Evolutionary conservation across 2,797 vertebrate genomes (phyloP).

Genomic region (Xenentodon cancila): DNA sequence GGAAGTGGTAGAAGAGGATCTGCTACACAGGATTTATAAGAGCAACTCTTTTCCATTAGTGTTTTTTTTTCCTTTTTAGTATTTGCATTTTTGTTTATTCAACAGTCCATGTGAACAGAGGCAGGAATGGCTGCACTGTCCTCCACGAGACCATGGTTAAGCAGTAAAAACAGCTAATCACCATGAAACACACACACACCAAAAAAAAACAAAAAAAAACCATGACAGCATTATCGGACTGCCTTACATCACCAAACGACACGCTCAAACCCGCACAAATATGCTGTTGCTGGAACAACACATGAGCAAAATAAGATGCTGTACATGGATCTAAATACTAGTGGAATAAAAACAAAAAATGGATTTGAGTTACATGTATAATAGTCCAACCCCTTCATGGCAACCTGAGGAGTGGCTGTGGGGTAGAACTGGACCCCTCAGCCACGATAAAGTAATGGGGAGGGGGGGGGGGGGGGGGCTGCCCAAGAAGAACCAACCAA

Average conservation of each 20-base stretch:
- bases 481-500: conserved; percentile 28
- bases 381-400: conserved; percentile 52
- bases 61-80: conserved; percentile 11
- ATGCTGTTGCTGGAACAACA: conserved; percentile 37
- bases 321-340: conserved; percentile 12
- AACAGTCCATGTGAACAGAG: conserved; percentile 56
- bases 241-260: not conserved
- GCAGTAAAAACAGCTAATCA: conserved; percentile 46
- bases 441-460: conserved; percentile 40
- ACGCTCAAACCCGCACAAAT: conserved; percentile 30
- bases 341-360: conserved; percentile 18
- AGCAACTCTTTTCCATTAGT: conserved; percentile 51
- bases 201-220: not conserved
- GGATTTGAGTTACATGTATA: conserved; percentile 52
- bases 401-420: conserved; percentile 66
- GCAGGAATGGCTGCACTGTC: conserved; percentile 60
- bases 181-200: conserved; percentile 26
- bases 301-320: conserved; percentile 15
- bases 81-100: conserved; percentile 16
- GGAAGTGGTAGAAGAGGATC: conserved; percentile 33
- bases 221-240: conserved; percentile 21
- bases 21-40: conserved; percentile 50
- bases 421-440: conserved; percentile 42
- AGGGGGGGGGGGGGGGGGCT: not conserved
- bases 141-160: conserved; percentile 35